phyloP scores from a whole-genome alignment of 2,113 vertebrate species.

The Callaeas wilsoni region DNA sequence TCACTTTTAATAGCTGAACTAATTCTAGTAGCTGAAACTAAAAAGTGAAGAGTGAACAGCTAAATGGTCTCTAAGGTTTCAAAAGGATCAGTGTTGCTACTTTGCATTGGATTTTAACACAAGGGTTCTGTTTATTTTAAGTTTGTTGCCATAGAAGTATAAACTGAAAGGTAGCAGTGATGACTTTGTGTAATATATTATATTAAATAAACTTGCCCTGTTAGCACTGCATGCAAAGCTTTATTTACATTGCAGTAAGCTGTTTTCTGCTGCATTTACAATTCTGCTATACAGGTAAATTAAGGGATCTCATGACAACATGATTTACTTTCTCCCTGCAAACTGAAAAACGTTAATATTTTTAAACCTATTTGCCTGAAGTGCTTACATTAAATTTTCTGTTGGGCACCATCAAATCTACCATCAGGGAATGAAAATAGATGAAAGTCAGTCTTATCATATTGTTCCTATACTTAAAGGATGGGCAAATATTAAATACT shows the following conservation, averaged over 20 bases:
- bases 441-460: constrained; percentile 3
- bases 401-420: neutral
- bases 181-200: constrained; percentile 67
- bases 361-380: constrained; percentile 22
- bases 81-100: constrained; percentile 3
- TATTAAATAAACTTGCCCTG: constrained; percentile 73
- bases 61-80: neutral
- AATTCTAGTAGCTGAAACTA: neutral
- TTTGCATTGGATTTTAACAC: constrained; percentile 60
- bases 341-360: constrained; percentile 27
- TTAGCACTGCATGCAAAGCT: constrained; percentile 24
- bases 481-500: constrained; percentile 9
- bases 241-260: constrained; percentile 73
- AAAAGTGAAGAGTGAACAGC: neutral
- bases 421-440: neutral
- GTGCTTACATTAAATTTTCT: neutral
- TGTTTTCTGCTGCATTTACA: constrained; percentile 72
- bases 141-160: constrained; percentile 76
- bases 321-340: constrained; percentile 29
- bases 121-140: constrained; percentile 67
- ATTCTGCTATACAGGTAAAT: constrained; percentile 69
- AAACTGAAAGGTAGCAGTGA: constrained; percentile 75
- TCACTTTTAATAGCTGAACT: neutral
- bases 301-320: constrained; percentile 32
- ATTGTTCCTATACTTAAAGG: neutral